phyloP scores from a whole-genome alignment of 2,113 vertebrate species.

The Barnardius zonarius region DNA sequence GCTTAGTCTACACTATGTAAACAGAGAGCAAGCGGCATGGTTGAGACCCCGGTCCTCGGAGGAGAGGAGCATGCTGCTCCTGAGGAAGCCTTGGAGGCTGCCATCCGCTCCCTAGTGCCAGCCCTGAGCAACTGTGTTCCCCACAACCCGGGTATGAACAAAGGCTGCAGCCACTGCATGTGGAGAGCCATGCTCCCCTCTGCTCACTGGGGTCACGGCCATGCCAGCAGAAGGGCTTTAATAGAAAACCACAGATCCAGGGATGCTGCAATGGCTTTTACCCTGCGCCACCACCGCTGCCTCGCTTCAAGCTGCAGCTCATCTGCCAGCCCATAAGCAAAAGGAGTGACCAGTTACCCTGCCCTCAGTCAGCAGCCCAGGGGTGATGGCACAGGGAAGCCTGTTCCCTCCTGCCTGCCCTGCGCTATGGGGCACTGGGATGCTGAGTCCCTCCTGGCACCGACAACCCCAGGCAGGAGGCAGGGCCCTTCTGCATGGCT shows the following conservation, averaged over 20 bases:
- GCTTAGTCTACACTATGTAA: not conserved
- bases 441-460: not conserved
- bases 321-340: not conserved
- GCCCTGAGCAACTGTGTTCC: fast-evolving
- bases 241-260: not conserved
- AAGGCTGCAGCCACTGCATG: fast-evolving
- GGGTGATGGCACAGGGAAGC: not conserved
- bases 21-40: not conserved
- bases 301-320: not conserved
- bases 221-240: fast-evolving
- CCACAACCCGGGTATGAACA: fast-evolving
- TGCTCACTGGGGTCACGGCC: fast-evolving
- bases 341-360: fast-evolving
- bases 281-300: not conserved
- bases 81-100: not conserved
- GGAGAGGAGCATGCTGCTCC: not conserved
- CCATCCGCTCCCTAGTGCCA: fast-evolving
- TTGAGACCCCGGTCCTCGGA: not conserved
- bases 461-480: not conserved
- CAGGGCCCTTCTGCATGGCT: not conserved
- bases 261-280: not conserved
- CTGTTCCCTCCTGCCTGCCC: not conserved
- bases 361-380: not conserved
- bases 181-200: not conserved
- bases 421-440: not conserved